Percentiles rank a stretch among this genome's conserved stretches.
Evolutionary conservation across 1,140 invertebrate genomes (phyloP).

Genomic region (Drosophila ananassae): DNA sequence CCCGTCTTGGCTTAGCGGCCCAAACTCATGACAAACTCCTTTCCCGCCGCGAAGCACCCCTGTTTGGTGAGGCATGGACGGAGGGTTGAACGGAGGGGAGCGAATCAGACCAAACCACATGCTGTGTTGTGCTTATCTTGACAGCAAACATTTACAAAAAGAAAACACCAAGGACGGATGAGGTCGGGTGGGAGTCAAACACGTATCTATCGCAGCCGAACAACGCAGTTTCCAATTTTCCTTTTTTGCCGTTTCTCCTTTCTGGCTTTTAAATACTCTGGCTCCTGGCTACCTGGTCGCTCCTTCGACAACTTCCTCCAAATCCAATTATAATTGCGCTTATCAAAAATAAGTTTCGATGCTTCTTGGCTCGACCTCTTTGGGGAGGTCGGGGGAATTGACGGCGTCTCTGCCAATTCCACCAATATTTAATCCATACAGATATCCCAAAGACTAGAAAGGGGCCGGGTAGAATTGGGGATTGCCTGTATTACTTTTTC

Average conservation of each 20-base stretch:
- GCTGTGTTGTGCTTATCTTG: slow-evolving; percentile 77
- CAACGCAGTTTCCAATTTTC: slow-evolving; percentile 73
- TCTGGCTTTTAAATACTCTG: slow-evolving; percentile 76
- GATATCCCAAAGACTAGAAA: slow-evolving; percentile 64
- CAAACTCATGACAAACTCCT: slow-evolving; percentile 48
- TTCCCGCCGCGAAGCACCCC: slow-evolving; percentile 6
- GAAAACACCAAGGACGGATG: slow-evolving; percentile 26
- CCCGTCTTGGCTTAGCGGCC: slow-evolving; percentile 44
- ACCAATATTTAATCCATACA: slow-evolving; percentile 83
- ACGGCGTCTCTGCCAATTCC: slow-evolving; percentile 72
- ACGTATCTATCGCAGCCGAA: slow-evolving; percentile 46
- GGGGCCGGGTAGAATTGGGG: slow-evolving; percentile 1
- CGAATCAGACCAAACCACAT: slow-evolving; percentile 61
- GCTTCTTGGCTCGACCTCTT: slow-evolving; percentile 53
- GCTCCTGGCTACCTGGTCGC: slow-evolving; percentile 36
- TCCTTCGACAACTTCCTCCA: slow-evolving; percentile 67
- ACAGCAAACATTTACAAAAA: slow-evolving; percentile 82
- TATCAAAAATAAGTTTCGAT: slow-evolving; percentile 84
- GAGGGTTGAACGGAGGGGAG: slow-evolving; percentile 11
- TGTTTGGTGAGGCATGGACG: neutral
- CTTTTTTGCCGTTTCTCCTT: slow-evolving; percentile 28
- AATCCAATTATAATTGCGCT: slow-evolving; percentile 84
- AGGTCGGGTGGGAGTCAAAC: slow-evolving; percentile 10
- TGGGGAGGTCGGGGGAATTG: slow-evolving; percentile 16
- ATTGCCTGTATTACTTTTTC: slow-evolving; percentile 45